Percentiles rank a stretch among this genome's conserved stretches.
These are phyloP conservation scores for Uropsilus gracilis DNA, from an alignment of 2,113 vertebrate species.

Conservation along the genomic window DNA sequence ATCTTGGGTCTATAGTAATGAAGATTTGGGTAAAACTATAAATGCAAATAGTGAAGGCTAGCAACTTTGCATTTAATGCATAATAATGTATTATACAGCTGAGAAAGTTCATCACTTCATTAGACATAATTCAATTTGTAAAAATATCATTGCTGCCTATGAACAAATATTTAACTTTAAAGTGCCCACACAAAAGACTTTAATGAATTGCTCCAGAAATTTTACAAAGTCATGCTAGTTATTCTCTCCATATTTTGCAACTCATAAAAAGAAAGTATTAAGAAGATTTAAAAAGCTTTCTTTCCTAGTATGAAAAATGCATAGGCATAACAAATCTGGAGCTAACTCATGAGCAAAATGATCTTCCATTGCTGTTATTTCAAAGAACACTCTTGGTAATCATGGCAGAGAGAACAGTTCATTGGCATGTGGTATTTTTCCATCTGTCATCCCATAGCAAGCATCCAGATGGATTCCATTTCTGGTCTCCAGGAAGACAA, in stretches of 20 bases:
- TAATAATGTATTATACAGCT: background rate
- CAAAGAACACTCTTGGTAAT: conserved; percentile 32
- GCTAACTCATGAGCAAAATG: background rate
- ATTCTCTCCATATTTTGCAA: background rate
- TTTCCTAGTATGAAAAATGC: background rate
- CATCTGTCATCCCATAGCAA: conserved; percentile 2
- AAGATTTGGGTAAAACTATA: background rate
- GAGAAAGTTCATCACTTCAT: background rate
- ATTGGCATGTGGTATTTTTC: background rate
- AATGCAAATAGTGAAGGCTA: background rate
- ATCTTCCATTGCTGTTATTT: conserved; percentile 10
- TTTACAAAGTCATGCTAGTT: background rate
- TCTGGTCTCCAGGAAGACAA: conserved; percentile 42
- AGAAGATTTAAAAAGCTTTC: conserved; percentile 6
- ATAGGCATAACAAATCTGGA: conserved; percentile 28
- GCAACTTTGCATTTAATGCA: background rate
- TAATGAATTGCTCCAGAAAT: background rate
- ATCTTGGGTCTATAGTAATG: background rate
- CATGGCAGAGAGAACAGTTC: background rate
- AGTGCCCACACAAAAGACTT: background rate
- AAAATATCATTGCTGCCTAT: background rate
- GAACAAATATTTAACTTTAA: conserved; percentile 19
- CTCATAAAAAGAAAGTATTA: background rate
- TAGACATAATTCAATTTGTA: background rate
- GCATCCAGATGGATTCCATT: conserved; percentile 68